These are phyloP conservation scores for Morus bassanus DNA, from an alignment of 2,797 vertebrate genomes.

Conservation along the genomic window DNA sequence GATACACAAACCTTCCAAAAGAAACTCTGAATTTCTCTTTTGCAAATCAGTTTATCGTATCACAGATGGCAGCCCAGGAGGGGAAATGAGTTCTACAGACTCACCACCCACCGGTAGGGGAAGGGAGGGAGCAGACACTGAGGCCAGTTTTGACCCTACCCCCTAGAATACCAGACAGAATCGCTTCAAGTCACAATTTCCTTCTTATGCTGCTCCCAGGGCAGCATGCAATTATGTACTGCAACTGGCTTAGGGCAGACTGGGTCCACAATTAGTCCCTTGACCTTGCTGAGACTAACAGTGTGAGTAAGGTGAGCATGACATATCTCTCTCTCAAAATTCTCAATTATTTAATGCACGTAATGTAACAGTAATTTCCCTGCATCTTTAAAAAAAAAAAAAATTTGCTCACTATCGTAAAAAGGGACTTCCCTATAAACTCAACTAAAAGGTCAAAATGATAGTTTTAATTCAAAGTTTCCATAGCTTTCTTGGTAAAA, in stretches of 20 bases:
- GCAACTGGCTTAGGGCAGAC: slow-evolving; percentile 58
- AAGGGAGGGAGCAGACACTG: slow-evolving; percentile 33
- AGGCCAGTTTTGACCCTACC: slow-evolving; percentile 27
- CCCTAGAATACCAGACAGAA: slow-evolving; percentile 20
- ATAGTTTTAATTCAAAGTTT: slow-evolving; percentile 63
- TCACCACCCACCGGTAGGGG: slow-evolving; percentile 39
- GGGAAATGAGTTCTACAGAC: slow-evolving; percentile 49
- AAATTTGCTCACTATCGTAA: not conserved
- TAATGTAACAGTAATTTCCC: slow-evolving; percentile 52
- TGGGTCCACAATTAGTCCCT: slow-evolving; percentile 56
- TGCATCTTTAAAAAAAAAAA: slow-evolving; percentile 40
- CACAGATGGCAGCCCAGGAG: slow-evolving; percentile 61
- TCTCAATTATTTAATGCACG: slow-evolving; percentile 29
- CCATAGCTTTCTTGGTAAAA: slow-evolving; percentile 41
- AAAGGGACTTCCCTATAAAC: slow-evolving; percentile 13
- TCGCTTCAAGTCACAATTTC: slow-evolving; percentile 60
- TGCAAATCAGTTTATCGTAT: not conserved
- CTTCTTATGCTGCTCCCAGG: slow-evolving; percentile 39
- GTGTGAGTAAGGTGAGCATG: slow-evolving; percentile 42
- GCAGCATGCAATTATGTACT: slow-evolving; percentile 54
- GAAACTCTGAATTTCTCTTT: not conserved
- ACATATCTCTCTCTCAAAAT: slow-evolving; percentile 21
- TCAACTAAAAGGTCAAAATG: slow-evolving; percentile 51
- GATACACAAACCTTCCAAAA: not conserved
- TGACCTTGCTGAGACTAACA: slow-evolving; percentile 59